phyloP scores from a whole-genome alignment of 1,140 invertebrate genomes.

The Anastrepha ludens region DNA sequence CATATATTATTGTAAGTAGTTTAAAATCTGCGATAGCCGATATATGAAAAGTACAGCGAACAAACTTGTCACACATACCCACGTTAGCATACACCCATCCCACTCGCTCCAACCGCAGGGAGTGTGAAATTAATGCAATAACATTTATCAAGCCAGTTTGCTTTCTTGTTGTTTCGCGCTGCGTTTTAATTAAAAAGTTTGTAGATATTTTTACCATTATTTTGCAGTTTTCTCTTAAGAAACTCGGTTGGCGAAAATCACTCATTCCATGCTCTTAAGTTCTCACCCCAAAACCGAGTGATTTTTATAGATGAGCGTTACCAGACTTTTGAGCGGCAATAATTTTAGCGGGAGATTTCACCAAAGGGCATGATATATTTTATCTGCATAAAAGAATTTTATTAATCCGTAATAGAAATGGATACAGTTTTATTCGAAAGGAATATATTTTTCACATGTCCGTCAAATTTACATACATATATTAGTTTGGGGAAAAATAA shows the following conservation, averaged over 20 bases:
- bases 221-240: slow-evolving; percentile 15
- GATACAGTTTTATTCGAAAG: too few species aligned
- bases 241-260: background rate
- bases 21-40: background rate
- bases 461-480: too few species aligned
- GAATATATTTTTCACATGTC: too few species aligned
- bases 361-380: too few species aligned
- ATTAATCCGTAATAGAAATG: too few species aligned
- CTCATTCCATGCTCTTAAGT: slow-evolving; percentile 40
- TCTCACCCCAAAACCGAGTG: slow-evolving; percentile 12
- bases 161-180: background rate
- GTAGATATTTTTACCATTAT: too few species aligned
- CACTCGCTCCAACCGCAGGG: background rate
- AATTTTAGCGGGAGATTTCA: too few species aligned
- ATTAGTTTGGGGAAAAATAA: too few species aligned
- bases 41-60: background rate
- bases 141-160: background rate
- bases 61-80: background rate
- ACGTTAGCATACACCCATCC: background rate
- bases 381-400: too few species aligned
- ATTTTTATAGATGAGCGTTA: background rate
- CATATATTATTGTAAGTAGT: background rate
- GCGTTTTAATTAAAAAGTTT: slow-evolving; percentile 21
- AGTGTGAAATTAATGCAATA: background rate
- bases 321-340: background rate